Conservation (phyloP, 2,113 vertebrate species). For the Festucalex cinctus region DNA sequence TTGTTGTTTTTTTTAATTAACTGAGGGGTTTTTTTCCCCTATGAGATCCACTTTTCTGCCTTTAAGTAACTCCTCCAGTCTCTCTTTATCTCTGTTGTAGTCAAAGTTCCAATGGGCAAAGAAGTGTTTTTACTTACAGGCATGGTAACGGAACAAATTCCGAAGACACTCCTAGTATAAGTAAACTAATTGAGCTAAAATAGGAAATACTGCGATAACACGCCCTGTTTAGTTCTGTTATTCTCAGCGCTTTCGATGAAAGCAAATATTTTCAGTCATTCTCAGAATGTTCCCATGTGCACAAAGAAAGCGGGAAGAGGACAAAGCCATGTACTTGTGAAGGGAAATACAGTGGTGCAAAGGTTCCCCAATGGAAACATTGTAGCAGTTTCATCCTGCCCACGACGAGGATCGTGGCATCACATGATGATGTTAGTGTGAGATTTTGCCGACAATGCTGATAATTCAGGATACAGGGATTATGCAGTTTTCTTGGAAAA, state of each 20-base stretch:
- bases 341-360: neutral
- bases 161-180: neutral
- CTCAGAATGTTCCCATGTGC: slow-evolving; percentile 7
- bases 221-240: neutral
- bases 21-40: too few species aligned
- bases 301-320: neutral
- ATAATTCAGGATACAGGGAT: neutral
- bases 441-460: neutral
- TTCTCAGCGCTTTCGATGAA: neutral
- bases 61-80: too few species aligned
- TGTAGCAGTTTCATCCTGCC: neutral
- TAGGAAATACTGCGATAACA: neutral
- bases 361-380: neutral
- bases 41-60: too few species aligned
- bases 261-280: neutral
- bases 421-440: neutral
- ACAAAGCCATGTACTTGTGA: neutral
- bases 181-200: neutral
- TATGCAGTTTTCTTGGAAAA: neutral
- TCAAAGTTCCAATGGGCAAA: too few species aligned
- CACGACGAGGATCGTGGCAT: neutral
- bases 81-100: too few species aligned
- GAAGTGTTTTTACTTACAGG: too few species aligned
- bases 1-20: too few species aligned
- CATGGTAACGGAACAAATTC: too few species aligned